Conservation (phyloP, 2,888 invertebrate species). For the Patella depressa region DNA sequence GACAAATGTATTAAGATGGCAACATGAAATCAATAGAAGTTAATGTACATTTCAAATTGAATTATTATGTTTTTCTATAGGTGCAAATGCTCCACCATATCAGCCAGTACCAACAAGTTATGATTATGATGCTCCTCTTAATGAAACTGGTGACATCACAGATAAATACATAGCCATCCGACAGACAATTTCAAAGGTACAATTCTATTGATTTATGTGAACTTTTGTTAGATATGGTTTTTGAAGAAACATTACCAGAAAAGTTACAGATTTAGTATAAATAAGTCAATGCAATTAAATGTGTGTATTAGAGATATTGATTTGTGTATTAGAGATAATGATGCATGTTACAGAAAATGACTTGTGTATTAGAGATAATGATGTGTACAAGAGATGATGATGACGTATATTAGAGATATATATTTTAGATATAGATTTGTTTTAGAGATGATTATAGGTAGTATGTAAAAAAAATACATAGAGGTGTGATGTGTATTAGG, state of each 20-base stretch:
- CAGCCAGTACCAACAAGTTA: conserved; percentile 74
- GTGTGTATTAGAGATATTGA: too few species aligned
- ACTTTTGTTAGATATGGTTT: neutral
- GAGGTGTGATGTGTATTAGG: too few species aligned
- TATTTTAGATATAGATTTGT: too few species aligned
- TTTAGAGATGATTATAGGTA: too few species aligned
- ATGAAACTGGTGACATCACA: conserved; percentile 90
- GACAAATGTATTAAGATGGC: neutral
- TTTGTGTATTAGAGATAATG: too few species aligned
- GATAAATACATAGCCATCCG: conserved; percentile 79
- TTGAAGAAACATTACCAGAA: neutral
- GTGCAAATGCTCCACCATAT: conserved; percentile 55
- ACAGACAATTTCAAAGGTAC: conserved; percentile 62
- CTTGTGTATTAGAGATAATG: too few species aligned
- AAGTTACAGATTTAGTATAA: neutral
- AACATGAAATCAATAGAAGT: neutral
- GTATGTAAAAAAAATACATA: too few species aligned
- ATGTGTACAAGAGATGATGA: too few species aligned
- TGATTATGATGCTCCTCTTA: conserved; percentile 92
- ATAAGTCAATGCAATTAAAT: neutral
- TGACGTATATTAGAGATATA: too few species aligned
- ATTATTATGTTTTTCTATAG: conserved; percentile 25
- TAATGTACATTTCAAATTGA: neutral
- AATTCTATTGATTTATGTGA: neutral
- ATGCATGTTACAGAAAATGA: too few species aligned